phyloP scores from a whole-genome alignment of 2,888 invertebrate species.

The Ichneumoninae sp. region DNA sequence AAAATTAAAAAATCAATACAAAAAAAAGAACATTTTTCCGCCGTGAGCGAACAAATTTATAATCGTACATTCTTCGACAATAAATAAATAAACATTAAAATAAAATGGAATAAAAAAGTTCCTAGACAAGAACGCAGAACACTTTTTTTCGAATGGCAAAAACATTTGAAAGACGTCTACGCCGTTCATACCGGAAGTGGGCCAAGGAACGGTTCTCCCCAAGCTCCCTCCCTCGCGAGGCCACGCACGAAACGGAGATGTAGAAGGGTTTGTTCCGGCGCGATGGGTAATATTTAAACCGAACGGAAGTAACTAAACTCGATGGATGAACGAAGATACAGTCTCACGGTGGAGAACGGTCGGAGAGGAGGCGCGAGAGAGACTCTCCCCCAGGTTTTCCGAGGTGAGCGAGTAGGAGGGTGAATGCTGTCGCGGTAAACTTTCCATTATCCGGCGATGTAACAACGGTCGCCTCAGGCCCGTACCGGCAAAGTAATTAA shows the following conservation, averaged over 20 bases:
- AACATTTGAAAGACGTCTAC: no score
- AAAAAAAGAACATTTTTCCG: no score
- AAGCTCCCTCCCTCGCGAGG: neutral
- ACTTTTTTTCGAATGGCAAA: no score
- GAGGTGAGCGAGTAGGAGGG: slow-evolving; percentile 58
- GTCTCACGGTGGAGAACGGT: slow-evolving; percentile 21
- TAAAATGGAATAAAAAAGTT: no score
- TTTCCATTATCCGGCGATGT: slow-evolving; percentile 82
- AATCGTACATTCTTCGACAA: no score
- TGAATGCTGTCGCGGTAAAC: slow-evolving; percentile 80
- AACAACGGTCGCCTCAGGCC: slow-evolving; percentile 80
- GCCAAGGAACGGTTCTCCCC: neutral
- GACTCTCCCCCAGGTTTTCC: slow-evolving; percentile 53
- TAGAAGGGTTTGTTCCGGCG: neutral
- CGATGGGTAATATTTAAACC: slow-evolving; percentile 18
- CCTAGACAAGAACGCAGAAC: no score
- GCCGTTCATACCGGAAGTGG: no score
- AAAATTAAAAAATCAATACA: no score
- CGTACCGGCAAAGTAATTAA: slow-evolving; percentile 82
- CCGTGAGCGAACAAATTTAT: no score
- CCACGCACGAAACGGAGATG: neutral
- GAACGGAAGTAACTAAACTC: slow-evolving; percentile 48
- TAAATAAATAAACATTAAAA: no score
- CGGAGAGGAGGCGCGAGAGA: slow-evolving; percentile 52
- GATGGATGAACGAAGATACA: slow-evolving; percentile 62